Conservation (phyloP, 2,113 vertebrate genomes). For the Calyptommatus sinebrachiatus region DNA sequence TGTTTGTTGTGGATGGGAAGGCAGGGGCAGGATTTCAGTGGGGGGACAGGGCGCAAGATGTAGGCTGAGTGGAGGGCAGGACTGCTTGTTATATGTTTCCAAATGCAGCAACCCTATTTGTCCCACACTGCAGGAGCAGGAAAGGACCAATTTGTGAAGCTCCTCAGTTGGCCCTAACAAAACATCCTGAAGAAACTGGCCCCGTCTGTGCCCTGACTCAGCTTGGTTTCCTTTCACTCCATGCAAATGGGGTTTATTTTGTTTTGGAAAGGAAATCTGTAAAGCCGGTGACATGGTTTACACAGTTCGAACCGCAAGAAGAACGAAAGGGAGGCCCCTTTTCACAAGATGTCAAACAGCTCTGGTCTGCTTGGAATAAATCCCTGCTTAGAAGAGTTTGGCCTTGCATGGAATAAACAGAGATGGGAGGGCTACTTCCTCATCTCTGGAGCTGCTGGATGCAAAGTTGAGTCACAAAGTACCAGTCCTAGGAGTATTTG, state of each 20-base stretch:
- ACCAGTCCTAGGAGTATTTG: no score
- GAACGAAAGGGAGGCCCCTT: neutral
- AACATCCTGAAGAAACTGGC: constrained; percentile 41
- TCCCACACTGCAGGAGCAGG: neutral
- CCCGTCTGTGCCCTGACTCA: constrained; percentile 25
- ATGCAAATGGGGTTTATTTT: constrained; percentile 27
- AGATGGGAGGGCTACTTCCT: neutral
- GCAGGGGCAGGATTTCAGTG: neutral
- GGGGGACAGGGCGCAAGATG: neutral
- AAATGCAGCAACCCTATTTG: no score
- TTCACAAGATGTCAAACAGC: neutral
- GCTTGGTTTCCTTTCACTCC: constrained; percentile 43
- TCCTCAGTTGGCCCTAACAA: neutral
- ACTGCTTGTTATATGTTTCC: neutral
- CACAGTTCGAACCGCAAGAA: constrained; percentile 57
- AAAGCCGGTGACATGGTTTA: constrained; percentile 63
- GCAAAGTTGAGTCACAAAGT: neutral
- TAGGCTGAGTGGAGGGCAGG: neutral
- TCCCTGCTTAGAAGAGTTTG: neutral
- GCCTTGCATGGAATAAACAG: neutral
- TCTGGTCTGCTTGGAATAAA: constrained; percentile 7
- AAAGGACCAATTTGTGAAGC: neutral
- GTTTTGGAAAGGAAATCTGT: constrained; percentile 58
- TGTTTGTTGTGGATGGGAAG: constrained; percentile 4
- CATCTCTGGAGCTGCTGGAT: neutral